Evolutionary conservation across 92 coral and sea anemone genomes (phyloP), one percentile per base, ranked within the genome.

Genomic region (Parazoanthus swiftii): DNA sequence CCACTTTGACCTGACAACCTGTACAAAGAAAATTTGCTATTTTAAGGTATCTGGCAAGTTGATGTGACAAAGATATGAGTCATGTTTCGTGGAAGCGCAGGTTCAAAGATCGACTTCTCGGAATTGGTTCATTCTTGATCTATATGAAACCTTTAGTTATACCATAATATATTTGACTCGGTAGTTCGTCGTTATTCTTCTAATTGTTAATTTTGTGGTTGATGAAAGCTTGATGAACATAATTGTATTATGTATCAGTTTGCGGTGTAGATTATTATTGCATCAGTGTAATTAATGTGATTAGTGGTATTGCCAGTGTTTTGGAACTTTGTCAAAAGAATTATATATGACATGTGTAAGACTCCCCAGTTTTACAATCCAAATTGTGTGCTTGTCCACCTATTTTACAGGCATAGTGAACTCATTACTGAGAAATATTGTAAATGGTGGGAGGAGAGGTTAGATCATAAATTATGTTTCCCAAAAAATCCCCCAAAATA

Each of bases 1-100:
- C 74, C 74, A 81, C 85, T 81, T 63, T 38, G 68, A 29, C 50
- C 63, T 81, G 73, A 81, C 85, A 81, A 81, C 68, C 85, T 65
- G 46, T 39, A 58, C 48, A 39, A 81, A 65, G 51, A 58, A 20
- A 81, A 16, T 39, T 39, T 81, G 39, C 85, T 59, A 81, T 81
- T 63, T 81, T 63, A 44, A 48, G 78, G 63, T 5, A 54, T 56
- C 54, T 26, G 85, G 44, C 68, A 59, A 63, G 25, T 33, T 76
- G 80, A 18, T 10, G 56, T 81, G 85, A 16, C 85, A 3, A 46
- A 18, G 26, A 65, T 59, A 59, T 35, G 67, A 79, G 42, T 79
- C 83, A 16, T 35, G n/a, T 35, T 79, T 48, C 66, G 83, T 20
- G 83, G 44, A 48, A 79, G 9, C 43, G 67, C 38, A 54, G 70